Evolutionary conservation across 1,140 invertebrate species (phyloP).

Genomic region (Aricia agestis): DNA sequence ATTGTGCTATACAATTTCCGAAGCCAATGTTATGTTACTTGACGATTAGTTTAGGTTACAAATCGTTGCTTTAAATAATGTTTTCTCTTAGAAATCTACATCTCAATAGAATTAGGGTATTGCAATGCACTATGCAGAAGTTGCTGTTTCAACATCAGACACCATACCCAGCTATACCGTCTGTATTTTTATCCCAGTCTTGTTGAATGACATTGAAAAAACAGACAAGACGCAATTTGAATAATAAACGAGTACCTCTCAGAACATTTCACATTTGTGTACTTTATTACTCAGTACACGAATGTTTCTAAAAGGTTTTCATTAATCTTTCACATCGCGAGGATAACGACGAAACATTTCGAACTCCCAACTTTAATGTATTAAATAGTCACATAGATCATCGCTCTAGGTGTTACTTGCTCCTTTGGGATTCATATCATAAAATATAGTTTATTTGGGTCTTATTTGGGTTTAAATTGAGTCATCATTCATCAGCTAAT

Average conservation of each 20-base stretch:
- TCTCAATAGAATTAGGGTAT: no score
- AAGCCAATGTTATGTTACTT: no score
- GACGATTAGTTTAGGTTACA: no score
- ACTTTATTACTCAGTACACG: not conserved
- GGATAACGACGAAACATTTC: not conserved
- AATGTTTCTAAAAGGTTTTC: constrained; percentile 5
- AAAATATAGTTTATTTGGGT: no score
- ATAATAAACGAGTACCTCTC: not conserved
- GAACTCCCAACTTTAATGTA: not conserved
- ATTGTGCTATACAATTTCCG: no score
- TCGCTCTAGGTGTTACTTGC: not conserved
- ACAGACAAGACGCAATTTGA: not conserved
- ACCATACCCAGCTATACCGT: no score
- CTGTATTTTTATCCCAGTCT: not conserved
- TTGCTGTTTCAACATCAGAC: no score
- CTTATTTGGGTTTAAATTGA: no score
- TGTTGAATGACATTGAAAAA: not conserved
- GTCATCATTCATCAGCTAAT: no score
- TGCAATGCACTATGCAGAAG: no score
- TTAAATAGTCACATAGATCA: not conserved
- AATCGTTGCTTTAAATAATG: no score
- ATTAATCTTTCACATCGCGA: not conserved
- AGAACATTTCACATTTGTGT: constrained; percentile 1
- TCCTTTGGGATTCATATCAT: not conserved
- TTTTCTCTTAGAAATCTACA: no score